Base-by-base conservation (phyloP, 2,113 vertebrate species). In the Corythornis madagascariensis region DNA sequence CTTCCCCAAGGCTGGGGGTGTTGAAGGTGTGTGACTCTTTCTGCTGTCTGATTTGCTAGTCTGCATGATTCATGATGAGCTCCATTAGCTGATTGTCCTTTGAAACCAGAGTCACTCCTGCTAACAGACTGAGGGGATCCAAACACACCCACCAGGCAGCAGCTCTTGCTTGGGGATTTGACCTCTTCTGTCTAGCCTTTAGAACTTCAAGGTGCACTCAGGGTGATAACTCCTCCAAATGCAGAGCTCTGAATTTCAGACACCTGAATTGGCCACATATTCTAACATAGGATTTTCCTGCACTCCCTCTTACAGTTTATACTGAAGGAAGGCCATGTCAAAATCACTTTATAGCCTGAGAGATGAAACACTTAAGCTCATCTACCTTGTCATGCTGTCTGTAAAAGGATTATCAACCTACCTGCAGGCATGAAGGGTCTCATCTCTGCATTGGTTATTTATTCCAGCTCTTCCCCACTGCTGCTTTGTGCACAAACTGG, bases 11-110 rank as follows among this genome's bases (percentile, higher is more conserved):
- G 12, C 71, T 83, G 63, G 31, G 85, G 71, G 24, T 89, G 50
- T 73, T 93, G 16, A 82, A 92, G 88, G 89, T 94, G 85, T 87
- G 92, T 66, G 71, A 91, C 59, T 89, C 89, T 61, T 91, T 80
- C 64, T 92, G 50, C 59, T 83, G 59, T 89, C 81, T 82, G 71
- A 67, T 95, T 80, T 95, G 64, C 75, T 16, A 15, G 55, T 85
- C 72, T 95, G 45, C 47, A 43, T 89, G 91, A 89, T 70, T 91
- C 88, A 91, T 91, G 84, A 82, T 65, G 80, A 77, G 56, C 52
- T 89, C 19, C 63, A 1, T 31, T 85, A 50, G 89, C 55, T 88
- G 75, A 80, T 95, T 0, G 1, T 94, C 79, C 84, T 92, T 94
- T 82, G 67, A 91, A 77, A 83, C 42, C 33, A 42, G 65, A 81